Evolutionary conservation across 92 coral and sea anemone genomes (phyloP), one percentile per base, ranked within the genome.

Genomic region (Bergia puertoricense): DNA sequence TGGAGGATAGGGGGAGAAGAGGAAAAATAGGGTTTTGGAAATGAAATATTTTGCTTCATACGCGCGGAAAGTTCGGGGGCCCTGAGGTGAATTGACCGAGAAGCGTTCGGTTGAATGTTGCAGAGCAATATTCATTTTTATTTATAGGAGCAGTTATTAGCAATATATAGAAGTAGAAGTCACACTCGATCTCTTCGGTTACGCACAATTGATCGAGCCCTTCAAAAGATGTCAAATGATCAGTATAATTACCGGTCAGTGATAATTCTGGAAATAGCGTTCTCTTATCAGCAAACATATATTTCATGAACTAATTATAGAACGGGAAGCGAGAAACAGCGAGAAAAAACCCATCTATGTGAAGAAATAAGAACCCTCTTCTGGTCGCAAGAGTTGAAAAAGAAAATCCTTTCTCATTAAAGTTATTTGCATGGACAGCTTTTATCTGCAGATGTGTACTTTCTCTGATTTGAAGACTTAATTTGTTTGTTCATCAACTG

Each of bases 391-490:
- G 6, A 74, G 18, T 15, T 20, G 23, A 40, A 76, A 72, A 76
- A 76, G 7, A 42, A 18, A 30, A 18, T 6, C 69, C 69, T 62
- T 62, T 62, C 20, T 76, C 51, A 4, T 74, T 13, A 3, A 43
- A 18, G 38, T 74, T 16, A 7, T 76, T 16, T 16, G 50, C 42
- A n/a, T 22, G 38, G 13, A 16, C 44, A 30, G 11, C 7, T 42
- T 42, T 43, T 76, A n/a, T 18, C 80, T 41, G n/a, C 80, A 76
- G 39, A 82, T 84, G 30, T 84, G 87, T 84, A 84, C 87, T 66
- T 20, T 76, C 54, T 43, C 10, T 62, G 69, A 43, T 76, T 76
- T 76, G 80, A 76, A 76, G 48, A 76, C 80, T 71, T 71, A 71
- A 84, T 72, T 46, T 81, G 85, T 81, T 81, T 81, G 73, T 22